phyloP scores from a whole-genome alignment of 1,140 invertebrate genomes.

The Mylabris phalerata region DNA sequence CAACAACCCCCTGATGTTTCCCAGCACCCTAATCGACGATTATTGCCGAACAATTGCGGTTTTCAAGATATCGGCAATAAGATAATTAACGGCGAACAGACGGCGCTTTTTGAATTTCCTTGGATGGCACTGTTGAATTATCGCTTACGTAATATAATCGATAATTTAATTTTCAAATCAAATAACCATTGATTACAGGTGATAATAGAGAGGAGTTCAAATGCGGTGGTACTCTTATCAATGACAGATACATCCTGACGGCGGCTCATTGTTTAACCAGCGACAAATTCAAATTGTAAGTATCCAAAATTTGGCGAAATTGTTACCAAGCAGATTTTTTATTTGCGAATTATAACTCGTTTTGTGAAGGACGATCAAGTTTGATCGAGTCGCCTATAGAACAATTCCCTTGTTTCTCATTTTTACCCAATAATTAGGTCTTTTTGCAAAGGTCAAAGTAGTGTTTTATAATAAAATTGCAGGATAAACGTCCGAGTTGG shows the following conservation, averaged over 20 bases:
- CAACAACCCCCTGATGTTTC: constrained; percentile 42
- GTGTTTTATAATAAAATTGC: constrained; percentile 18
- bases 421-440: no score
- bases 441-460: not conserved
- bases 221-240: constrained; percentile 62
- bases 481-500: constrained; percentile 53
- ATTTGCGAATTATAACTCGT: no score
- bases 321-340: no score
- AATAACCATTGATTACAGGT: not conserved
- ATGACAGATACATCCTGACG: constrained; percentile 58
- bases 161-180: not conserved
- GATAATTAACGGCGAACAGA: constrained; percentile 52
- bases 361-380: no score
- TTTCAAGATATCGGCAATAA: constrained; percentile 35
- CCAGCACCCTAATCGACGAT: constrained; percentile 48
- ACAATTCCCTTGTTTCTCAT: no score
- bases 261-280: constrained; percentile 61
- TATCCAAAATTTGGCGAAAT: constrained; percentile 8
- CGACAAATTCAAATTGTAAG: constrained; percentile 41
- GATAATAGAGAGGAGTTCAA: constrained; percentile 41
- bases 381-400: no score
- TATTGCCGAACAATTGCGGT: constrained; percentile 45
- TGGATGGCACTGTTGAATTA: constrained; percentile 61
- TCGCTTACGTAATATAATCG: constrained; percentile 36
- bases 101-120: constrained; percentile 53